These are phyloP conservation scores for Rallus crepitans DNA, from an alignment of 2,797 vertebrate species.

Conservation along the genomic window DNA sequence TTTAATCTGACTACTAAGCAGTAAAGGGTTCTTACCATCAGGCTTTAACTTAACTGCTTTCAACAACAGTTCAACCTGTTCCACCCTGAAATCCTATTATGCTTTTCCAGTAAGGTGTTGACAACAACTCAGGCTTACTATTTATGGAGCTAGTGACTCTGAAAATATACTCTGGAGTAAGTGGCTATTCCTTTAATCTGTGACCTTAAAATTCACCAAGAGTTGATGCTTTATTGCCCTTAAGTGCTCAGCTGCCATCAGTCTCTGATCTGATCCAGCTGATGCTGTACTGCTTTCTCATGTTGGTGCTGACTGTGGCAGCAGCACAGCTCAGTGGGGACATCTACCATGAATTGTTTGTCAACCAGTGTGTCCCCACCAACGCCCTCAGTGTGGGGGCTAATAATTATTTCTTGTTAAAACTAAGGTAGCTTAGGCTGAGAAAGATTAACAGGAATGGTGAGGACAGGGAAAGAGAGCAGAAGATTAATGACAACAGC, in stretches of 20 bases:
- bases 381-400: not conserved
- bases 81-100: conserved; percentile 48
- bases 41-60: conserved; percentile 1
- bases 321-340: not conserved
- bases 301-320: not conserved
- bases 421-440: not conserved
- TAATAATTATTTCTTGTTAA: not conserved
- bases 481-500: not conserved
- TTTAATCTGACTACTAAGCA: not conserved
- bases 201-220: conserved; percentile 61
- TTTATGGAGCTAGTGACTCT: conserved; percentile 41
- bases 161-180: conserved; percentile 55
- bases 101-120: conserved; percentile 58
- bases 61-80: conserved; percentile 34
- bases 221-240: conserved; percentile 1
- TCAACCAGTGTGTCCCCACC: not conserved
- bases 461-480: not conserved
- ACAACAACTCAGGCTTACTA: conserved; percentile 15
- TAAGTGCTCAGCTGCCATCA: not conserved
- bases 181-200: conserved; percentile 59
- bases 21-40: not conserved
- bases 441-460: not conserved
- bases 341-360: not conserved
- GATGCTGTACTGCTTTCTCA: not conserved
- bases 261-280: not conserved